Percentiles rank a stretch among this genome's conserved stretches.
These are phyloP conservation scores for Scarus forsteni DNA, from an alignment of 2,797 vertebrate genomes.

Conservation along the genomic window DNA sequence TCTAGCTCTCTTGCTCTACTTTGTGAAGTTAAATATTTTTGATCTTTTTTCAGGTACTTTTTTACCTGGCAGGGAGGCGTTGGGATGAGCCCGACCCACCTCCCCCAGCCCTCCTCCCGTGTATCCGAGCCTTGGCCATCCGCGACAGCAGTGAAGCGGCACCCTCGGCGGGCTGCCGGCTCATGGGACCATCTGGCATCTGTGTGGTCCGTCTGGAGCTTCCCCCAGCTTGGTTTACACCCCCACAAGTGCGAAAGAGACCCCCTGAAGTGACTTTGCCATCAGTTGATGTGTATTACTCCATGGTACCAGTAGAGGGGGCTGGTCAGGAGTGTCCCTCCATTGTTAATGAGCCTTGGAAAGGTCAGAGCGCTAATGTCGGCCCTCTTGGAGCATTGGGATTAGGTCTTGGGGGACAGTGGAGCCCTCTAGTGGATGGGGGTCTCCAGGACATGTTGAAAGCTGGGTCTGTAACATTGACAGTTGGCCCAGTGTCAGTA, in stretches of 20 bases:
- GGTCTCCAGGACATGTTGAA: slow-evolving; percentile 85
- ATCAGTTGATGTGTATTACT: slow-evolving; percentile 91
- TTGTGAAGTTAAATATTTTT: not conserved
- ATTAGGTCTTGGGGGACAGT: slow-evolving; percentile 63
- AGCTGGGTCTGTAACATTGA: slow-evolving; percentile 89
- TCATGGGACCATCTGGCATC: slow-evolving; percentile 88
- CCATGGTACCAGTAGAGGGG: slow-evolving; percentile 83
- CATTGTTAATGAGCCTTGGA: slow-evolving; percentile 83
- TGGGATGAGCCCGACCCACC: slow-evolving; percentile 87
- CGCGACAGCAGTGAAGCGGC: slow-evolving; percentile 87
- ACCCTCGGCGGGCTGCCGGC: slow-evolving; percentile 87
- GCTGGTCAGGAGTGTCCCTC: slow-evolving; percentile 84
- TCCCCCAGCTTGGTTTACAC: slow-evolving; percentile 90
- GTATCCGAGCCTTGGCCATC: slow-evolving; percentile 88
- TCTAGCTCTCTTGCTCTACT: no score
- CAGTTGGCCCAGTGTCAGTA: slow-evolving; percentile 82
- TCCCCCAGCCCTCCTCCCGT: slow-evolving; percentile 85
- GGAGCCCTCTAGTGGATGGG: slow-evolving; percentile 80
- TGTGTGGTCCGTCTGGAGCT: slow-evolving; percentile 95
- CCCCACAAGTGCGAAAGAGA: slow-evolving; percentile 83
- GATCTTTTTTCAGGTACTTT: slow-evolving; percentile 84
- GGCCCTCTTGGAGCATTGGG: slow-evolving; percentile 72
- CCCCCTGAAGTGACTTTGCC: slow-evolving; percentile 80
- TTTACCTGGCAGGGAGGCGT: slow-evolving; percentile 90
- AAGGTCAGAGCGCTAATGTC: slow-evolving; percentile 72